Evolutionary conservation across 2,113 vertebrate genomes (phyloP).

Genomic region (Merops nubicus): DNA sequence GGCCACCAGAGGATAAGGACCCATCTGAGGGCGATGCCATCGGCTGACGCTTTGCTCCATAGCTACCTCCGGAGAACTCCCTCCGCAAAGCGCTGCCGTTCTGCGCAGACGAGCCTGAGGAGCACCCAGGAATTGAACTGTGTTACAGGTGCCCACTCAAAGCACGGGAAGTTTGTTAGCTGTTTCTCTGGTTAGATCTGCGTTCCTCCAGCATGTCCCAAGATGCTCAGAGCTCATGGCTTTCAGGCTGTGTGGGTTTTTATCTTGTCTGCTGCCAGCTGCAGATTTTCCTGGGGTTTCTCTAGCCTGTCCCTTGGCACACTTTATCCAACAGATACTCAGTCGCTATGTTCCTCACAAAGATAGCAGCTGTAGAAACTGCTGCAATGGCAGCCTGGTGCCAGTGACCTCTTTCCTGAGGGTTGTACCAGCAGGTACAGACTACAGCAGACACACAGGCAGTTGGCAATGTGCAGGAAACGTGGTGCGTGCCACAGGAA

Average conservation of each 20-base stretch:
- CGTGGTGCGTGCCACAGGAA: rapidly evolving
- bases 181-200: background rate
- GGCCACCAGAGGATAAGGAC: slow-evolving; percentile 92
- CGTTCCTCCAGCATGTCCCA: background rate
- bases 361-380: background rate
- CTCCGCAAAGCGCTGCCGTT: slow-evolving; percentile 92
- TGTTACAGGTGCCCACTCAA: background rate
- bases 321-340: background rate
- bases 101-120: slow-evolving; percentile 87
- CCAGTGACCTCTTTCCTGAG: background rate
- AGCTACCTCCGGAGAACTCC: slow-evolving; percentile 92
- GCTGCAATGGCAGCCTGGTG: background rate
- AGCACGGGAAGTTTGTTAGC: too few relatives aligned
- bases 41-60: slow-evolving; percentile 87
- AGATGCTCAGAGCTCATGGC: background rate
- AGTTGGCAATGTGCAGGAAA: background rate
- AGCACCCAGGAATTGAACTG: background rate
- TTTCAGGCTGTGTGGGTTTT: background rate
- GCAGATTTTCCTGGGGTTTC: background rate
- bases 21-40: slow-evolving; percentile 95
- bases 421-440: background rate
- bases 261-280: background rate
- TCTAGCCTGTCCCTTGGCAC: background rate
- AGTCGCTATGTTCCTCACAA: rapidly evolving
- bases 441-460: background rate